A percentile compares a stretch with the other conserved stretches of the same genome.
Conservation (phyloP, 1,140 invertebrate genomes). For the Drosophila gunungcola region DNA sequence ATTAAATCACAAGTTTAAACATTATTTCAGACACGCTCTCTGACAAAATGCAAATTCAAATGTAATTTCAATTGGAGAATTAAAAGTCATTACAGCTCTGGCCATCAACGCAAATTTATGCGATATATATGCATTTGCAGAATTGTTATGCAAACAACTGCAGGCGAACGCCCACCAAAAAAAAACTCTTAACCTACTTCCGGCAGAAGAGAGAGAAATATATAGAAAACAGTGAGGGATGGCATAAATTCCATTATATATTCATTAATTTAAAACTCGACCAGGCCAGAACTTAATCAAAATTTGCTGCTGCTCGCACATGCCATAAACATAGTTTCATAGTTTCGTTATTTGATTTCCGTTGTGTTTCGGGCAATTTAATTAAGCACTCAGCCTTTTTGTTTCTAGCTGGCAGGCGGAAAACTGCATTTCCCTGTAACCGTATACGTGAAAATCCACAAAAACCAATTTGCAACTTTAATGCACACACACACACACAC, state of each 20-base stretch:
- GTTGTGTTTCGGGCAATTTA: constrained; percentile 50
- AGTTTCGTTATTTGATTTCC: constrained; percentile 59
- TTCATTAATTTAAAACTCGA: constrained; percentile 55
- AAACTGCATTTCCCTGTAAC: constrained; percentile 24
- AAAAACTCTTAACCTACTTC: constrained; percentile 50
- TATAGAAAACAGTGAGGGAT: neutral
- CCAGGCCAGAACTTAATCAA: constrained; percentile 52
- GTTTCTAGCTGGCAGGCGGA: constrained; percentile 29
- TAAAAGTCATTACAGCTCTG: constrained; percentile 24
- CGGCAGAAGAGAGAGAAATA: neutral
- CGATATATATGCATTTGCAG: constrained; percentile 29
- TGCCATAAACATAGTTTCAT: constrained; percentile 6
- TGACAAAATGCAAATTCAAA: constrained; percentile 20
- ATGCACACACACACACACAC: constrained; percentile 29
- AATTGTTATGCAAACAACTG: constrained; percentile 40
- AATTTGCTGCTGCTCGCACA: constrained; percentile 20
- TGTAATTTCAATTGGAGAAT: constrained; percentile 26
- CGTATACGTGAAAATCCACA: constrained; percentile 40
- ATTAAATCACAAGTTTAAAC: neutral
- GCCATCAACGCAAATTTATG: constrained; percentile 20
- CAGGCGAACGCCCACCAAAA: neutral
- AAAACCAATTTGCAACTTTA: constrained; percentile 66
- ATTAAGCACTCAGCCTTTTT: constrained; percentile 44
- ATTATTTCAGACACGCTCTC: neutral
- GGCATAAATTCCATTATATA: constrained; percentile 58